Base-by-base conservation (phyloP, 2,888 invertebrate species). In the Acanthosepion esculentum region DNA sequence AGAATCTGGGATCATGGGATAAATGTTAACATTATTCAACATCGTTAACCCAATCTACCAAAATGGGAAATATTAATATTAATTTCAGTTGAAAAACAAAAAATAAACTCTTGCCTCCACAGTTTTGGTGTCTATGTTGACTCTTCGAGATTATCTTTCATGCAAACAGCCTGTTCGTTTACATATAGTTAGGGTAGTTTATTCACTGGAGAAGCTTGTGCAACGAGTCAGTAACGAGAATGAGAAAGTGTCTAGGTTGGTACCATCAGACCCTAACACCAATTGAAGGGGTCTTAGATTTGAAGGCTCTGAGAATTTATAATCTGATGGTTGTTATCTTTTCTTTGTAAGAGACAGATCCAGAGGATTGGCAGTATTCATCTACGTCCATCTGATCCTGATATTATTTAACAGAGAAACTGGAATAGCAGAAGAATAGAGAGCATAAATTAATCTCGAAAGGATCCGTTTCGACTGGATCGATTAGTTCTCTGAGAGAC, bases 281-380 rank as follows among this genome's bases (percentile, higher is more conserved):
- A 78, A 78, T 33, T 7, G 33, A 78, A 78, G n/a, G 8, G 93
- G 53, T 53, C 93, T 93, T 93, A 93, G 93, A 93, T 93, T 93
- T 93, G 93, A 93, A 93, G 93, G n/a, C 93, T 53, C 93, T 93
- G 93, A 48, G 93, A 93, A 93, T 50, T 93, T 50, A 26, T 93
- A 3, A 53, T 50, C 92, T 53, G 92, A 26, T 92, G 10, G 48
- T 92, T 92, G 41, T 33, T 23, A 26, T 26, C 92, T 7, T 20
- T 41, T 48, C 41, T 41, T 92, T 33, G 29, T 18, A 50, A 50
- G 26, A 92, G 53, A n/a, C 93, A 48, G 20, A 50, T 93, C 93
- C 48, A 53, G 93, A 93, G 48, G 93, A 93, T 93, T 93, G 93
- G n/a, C 48, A 93, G 48, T 50, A 93, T 50, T 53, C 53, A 29